Evolutionary conservation across 2,797 vertebrate genomes (phyloP).

Genomic region (Caiman crocodilus): DNA sequence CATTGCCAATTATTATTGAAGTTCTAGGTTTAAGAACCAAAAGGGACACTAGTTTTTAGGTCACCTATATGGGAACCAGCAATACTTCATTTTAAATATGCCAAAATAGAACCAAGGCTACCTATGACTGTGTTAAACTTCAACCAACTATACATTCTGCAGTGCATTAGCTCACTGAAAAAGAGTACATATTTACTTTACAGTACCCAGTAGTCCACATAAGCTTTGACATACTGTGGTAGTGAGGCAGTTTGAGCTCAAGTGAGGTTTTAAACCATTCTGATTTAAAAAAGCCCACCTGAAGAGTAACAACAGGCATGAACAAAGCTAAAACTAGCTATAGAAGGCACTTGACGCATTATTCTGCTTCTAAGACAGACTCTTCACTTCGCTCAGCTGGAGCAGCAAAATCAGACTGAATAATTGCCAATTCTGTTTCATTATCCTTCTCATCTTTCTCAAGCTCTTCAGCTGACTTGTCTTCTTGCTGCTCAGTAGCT

Average conservation of each 20-base stretch:
- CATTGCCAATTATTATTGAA: conserved; percentile 57
- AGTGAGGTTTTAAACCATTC: conserved; percentile 69
- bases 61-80: conserved; percentile 63
- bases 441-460: conserved; percentile 59
- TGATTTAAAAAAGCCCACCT: conserved; percentile 74
- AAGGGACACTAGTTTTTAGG: conserved; percentile 59
- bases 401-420: conserved; percentile 57
- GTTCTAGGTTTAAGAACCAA: conserved; percentile 64
- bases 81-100: conserved; percentile 56
- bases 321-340: conserved; percentile 81
- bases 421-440: conserved; percentile 32
- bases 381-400: conserved; percentile 84
- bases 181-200: conserved; percentile 65
- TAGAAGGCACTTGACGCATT: conserved; percentile 81
- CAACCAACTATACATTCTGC: conserved; percentile 65
- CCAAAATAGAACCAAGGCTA: conserved; percentile 69
- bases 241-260: conserved; percentile 77
- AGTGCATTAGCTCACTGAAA: conserved; percentile 61
- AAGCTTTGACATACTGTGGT: conserved; percentile 66
- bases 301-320: conserved; percentile 78
- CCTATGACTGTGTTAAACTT: conserved; percentile 59
- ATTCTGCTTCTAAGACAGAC: conserved; percentile 90
- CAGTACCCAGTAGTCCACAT: conserved; percentile 56
- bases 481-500: conserved; percentile 66
- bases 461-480: conserved; percentile 57